These are phyloP conservation scores for Eilema caniola DNA, from an alignment of 2,888 invertebrate species.

Conservation along the genomic window DNA sequence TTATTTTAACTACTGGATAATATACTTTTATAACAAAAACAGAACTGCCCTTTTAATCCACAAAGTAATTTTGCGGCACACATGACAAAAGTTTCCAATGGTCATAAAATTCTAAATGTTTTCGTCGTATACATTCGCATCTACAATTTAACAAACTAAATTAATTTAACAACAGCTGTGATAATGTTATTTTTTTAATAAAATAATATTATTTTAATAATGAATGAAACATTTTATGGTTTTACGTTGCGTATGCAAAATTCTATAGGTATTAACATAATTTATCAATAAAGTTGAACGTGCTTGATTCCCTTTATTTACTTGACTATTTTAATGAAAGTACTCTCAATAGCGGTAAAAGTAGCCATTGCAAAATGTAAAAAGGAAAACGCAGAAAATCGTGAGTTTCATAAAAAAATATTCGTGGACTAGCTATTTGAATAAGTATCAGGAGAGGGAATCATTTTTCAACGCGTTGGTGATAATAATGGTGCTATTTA, in stretches of 20 bases:
- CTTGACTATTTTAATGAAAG: constrained; percentile 43
- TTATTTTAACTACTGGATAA: too few species aligned
- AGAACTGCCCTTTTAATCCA: constrained; percentile 9
- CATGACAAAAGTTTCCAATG: constrained; percentile 44
- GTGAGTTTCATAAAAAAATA: constrained; percentile 68
- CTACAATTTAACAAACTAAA: constrained; percentile 42
- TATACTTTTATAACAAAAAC: constrained; percentile 26
- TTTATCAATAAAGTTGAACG: constrained; percentile 23
- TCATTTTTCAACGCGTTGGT: constrained; percentile 81
- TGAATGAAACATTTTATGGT: background rate
- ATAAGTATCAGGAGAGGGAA: constrained; percentile 79
- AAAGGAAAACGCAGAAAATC: constrained; percentile 59
- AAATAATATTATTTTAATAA: constrained; percentile 4
- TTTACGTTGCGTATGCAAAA: background rate
- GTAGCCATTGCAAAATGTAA: constrained; percentile 52
- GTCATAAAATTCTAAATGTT: constrained; percentile 40
- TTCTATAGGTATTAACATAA: constrained; percentile 21
- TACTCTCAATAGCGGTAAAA: constrained; percentile 38
- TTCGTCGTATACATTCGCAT: constrained; percentile 31
- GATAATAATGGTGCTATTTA: constrained; percentile 86
- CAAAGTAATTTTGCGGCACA: constrained; percentile 40
- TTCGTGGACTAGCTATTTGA: constrained; percentile 76
- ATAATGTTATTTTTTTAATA: constrained; percentile 19
- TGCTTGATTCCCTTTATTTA: constrained; percentile 30
- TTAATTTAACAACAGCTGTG: constrained; percentile 45